Conservation (phyloP, 30 jellyfish, hydroid and myxozoan genomes). For the Aurelia aurita complex sp. Pacific region DNA sequence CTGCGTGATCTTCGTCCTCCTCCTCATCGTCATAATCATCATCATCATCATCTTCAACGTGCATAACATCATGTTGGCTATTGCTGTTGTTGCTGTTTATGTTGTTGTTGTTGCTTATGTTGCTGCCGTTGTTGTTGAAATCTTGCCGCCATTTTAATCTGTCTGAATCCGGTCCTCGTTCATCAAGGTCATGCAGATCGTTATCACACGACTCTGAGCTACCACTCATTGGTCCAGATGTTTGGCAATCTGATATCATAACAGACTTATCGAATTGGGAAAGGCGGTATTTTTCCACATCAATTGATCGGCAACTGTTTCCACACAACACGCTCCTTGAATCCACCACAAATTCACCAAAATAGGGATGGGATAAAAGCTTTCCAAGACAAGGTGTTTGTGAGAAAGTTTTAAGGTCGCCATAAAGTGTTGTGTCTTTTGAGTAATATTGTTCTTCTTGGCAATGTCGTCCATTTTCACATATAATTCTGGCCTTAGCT, state of each 20-base stretch:
- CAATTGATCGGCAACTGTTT: constrained; percentile 13
- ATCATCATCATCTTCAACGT: constrained; percentile 19
- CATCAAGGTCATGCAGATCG: constrained; percentile 20
- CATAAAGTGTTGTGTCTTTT: background rate
- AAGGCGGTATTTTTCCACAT: constrained; percentile 29
- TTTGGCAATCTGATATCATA: constrained; percentile 6
- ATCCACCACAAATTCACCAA: constrained; percentile 43
- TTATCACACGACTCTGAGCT: constrained; percentile 6
- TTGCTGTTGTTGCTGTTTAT: background rate
- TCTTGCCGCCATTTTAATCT: constrained; percentile 19
- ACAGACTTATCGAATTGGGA: constrained; percentile 17
- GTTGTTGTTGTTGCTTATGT: background rate
- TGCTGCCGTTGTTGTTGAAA: constrained; percentile 35
- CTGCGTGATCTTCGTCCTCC: constrained; percentile 17
- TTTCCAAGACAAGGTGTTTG: constrained; percentile 47
- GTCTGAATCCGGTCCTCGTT: background rate
- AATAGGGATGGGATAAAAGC: constrained; percentile 23
- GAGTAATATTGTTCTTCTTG: background rate
- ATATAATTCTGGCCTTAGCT: too few species aligned
- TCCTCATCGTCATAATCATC: constrained; percentile 9
- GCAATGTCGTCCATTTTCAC: too few species aligned
- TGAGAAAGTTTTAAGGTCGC: constrained; percentile 18
- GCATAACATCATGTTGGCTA: background rate
- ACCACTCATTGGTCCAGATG: constrained; percentile 42
- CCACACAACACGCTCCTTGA: constrained; percentile 23